These are phyloP conservation scores for Crotalus tigris DNA, from an alignment of 2,113 vertebrate species.

Conservation along the genomic window DNA sequence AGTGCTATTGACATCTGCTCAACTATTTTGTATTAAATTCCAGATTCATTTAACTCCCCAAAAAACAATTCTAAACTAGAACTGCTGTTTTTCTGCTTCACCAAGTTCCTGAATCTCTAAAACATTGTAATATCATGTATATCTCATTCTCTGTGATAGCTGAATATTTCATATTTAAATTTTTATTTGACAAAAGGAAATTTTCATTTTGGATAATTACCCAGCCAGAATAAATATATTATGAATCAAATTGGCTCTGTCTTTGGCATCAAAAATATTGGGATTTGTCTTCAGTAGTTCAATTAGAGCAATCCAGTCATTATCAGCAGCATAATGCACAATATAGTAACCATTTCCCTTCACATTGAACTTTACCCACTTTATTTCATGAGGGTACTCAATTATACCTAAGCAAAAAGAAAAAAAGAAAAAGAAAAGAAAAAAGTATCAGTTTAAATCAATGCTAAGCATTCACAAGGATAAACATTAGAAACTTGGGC, in stretches of 20 bases:
- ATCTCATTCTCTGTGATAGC: background rate
- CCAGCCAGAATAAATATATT: slow-evolving; percentile 86
- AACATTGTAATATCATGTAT: background rate
- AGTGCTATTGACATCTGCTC: background rate
- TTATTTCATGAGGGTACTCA: slow-evolving; percentile 74
- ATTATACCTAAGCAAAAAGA: slow-evolving; percentile 68
- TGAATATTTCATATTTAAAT: background rate
- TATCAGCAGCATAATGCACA: slow-evolving; percentile 78
- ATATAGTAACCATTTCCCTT: slow-evolving; percentile 88
- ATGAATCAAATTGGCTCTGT: slow-evolving; percentile 88
- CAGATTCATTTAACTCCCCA: background rate
- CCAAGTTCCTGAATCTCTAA: background rate
- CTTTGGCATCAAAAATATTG: slow-evolving; percentile 75
- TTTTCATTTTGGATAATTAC: slow-evolving; percentile 60
- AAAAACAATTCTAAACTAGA: background rate
- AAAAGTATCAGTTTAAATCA: background rate
- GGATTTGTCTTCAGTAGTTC: slow-evolving; percentile 71
- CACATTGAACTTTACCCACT: slow-evolving; percentile 92
- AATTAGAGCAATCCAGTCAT: slow-evolving; percentile 77
- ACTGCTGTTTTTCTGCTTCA: background rate
- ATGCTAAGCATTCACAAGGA: background rate
- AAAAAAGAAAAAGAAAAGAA: background rate
- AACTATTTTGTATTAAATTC: background rate
- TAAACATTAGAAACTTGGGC: background rate
- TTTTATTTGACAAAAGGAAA: background rate